phyloP scores from a whole-genome alignment of 2,113 vertebrate species.

The Nyctereutes procyonoides region DNA sequence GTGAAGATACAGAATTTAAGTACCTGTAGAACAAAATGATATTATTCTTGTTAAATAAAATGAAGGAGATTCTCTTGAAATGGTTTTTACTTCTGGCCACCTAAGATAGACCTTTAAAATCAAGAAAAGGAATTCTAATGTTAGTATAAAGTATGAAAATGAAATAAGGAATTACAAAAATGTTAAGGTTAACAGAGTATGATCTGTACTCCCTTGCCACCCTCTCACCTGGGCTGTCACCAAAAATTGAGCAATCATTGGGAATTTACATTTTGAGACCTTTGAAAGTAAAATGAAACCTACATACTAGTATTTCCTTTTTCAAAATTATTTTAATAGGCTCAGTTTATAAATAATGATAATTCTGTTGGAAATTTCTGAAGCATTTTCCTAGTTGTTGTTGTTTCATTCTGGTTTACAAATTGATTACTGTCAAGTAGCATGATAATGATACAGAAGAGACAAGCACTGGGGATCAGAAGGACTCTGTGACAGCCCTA shows the following conservation, averaged over 20 bases:
- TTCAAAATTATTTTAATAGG: conserved; percentile 52
- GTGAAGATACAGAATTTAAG: conserved; percentile 2
- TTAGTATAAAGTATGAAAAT: conserved; percentile 40
- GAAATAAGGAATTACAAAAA: conserved; percentile 18
- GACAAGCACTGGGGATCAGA: not conserved
- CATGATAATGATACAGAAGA: conserved; percentile 37
- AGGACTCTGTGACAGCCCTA: not conserved
- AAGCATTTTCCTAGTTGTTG: not conserved
- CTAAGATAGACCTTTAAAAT: conserved; percentile 28
- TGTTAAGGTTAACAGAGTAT: not conserved
- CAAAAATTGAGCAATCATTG: not conserved
- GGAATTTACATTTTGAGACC: conserved; percentile 24
- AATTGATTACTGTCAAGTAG: conserved; percentile 24
- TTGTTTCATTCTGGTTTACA: conserved; percentile 56
- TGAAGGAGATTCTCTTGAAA: not conserved
- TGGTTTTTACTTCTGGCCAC: not conserved
- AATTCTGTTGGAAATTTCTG: conserved; percentile 40
- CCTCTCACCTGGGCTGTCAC: not conserved
- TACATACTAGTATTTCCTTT: not conserved
- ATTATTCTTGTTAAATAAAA: conserved; percentile 37
- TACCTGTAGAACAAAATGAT: not conserved
- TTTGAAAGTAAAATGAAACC: conserved; percentile 47
- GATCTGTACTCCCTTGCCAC: not conserved
- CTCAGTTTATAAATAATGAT: conserved; percentile 50
- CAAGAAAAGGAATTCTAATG: conserved; percentile 37